Evolutionary conservation across 2,113 vertebrate genomes (phyloP), one percentile per base, ranked within the genome.

Genomic region (Erpornis zantholeuca): DNA sequence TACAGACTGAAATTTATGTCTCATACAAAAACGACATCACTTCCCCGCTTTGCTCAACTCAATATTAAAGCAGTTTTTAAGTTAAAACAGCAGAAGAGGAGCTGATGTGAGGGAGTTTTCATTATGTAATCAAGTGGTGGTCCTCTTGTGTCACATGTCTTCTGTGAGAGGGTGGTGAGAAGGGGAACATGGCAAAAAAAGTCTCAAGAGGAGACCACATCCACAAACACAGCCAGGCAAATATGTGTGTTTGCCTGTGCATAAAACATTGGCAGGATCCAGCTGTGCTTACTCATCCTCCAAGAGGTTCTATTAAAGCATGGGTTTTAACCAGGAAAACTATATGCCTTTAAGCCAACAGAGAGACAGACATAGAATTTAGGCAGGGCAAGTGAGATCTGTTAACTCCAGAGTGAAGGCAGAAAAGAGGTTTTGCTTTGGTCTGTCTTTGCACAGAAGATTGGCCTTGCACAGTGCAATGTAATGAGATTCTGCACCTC

Each of bases 1-100:
- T 81, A 94, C 77, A 92, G 36, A 15, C n/a, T 94, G 81, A 91
- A 87, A 85, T 78, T 47, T n/a, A 56, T 60, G 24, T 72, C 44
- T 91, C 23, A 47, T 2, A 10, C 25, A 47, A 70, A 92, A 83
- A 33, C 1, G 0, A 45, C 5, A 61, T n/a, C 16, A 5, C 18
- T 29, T 40, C 33, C 10, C 40, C 9, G 3, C 36, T 33, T 49
- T 12, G 8, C 28, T 20, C 12, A 4, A 17, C 33, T n/a, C 60
- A 78, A 16, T 49, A 38, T 45, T 91, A 69, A 29, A 45, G 56
- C 52, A 90, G 29, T 12, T 77, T 92, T 75, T 16, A 36, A 84
- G 20, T 59, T 71, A 72, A 81, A 96, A 53, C 1, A 4, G 31
- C n/a, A 77, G 72, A 89, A 56, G 6, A 7, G 13, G 24, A 75